These are phyloP conservation scores for Thymelicus sylvestris DNA, from an alignment of 2,888 invertebrate genomes.

Conservation along the genomic window DNA sequence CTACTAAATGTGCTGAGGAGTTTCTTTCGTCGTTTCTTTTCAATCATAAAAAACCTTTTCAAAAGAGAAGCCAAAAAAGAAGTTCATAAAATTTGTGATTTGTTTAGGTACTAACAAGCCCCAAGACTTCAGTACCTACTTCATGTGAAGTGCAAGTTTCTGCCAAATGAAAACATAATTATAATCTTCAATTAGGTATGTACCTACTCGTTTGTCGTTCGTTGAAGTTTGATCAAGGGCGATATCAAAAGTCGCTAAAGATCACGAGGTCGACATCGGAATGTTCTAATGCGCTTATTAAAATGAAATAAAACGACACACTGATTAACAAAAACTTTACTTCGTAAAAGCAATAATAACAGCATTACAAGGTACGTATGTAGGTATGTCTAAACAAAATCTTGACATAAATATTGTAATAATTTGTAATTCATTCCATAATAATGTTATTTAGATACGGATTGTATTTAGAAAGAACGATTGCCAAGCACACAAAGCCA, in stretches of 20 bases:
- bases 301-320: constrained; percentile 51
- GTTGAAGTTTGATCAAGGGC: neutral
- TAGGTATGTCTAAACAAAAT: constrained; percentile 39
- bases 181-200: too few species aligned
- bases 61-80: too few species aligned
- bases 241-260: neutral
- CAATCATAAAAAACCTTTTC: too few species aligned
- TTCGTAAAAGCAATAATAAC: constrained; percentile 68
- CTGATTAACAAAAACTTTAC: constrained; percentile 70
- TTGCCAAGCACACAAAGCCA: constrained; percentile 8
- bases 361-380: constrained; percentile 53
- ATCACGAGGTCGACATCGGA: constrained; percentile 7
- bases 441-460: neutral
- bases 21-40: neutral
- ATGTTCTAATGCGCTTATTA: constrained; percentile 24
- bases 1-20: neutral
- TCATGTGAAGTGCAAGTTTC: too few species aligned
- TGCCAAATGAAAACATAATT: too few species aligned
- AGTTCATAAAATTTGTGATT: too few species aligned
- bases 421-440: constrained; percentile 12
- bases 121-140: too few species aligned
- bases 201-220: neutral
- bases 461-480: constrained; percentile 21
- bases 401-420: constrained; percentile 15
- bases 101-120: too few species aligned